Evolutionary conservation across 2,888 invertebrate species (phyloP), one percentile per base, ranked within the genome.

Genomic region (Hyalella azteca): DNA sequence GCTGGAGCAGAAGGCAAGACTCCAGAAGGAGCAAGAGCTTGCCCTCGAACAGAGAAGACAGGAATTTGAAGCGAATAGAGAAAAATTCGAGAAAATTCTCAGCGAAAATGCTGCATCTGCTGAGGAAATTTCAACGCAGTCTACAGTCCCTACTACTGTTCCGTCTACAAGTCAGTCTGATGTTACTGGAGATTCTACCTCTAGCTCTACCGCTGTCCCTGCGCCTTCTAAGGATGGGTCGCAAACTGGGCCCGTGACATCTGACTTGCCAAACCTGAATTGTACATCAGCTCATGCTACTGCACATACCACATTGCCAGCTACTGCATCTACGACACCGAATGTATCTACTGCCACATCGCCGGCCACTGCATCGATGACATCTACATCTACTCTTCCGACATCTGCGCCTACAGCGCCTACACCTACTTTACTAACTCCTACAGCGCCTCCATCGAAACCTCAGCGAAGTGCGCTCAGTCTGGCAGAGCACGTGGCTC

Each of bases 1-100:
- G 75, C 15, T 26, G 11, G 75, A 75, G 75, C 75, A 75, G 75
- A 75, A 22, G 45, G 29, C 26, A 45, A 40, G 45, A 45, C 26
- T 75, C 22, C 41, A 75, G 22, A 7, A 39, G n/a, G 75, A 75
- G 75, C 22, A 75, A 22, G 9, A 39, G 45, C 22, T 41, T 40
- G 13, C 5, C 15, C 22, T 45, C 41, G 75, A 75, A 15, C n/a
- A 40, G 41, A 40, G 29, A 22, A 32, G 66, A 4, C 7, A 29
- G 13, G 19, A 15, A 5, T 29, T 5, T 2, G 66, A 66, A 19
- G 11, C 32, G 39, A 66, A 66, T 19, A 66, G 66, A 4, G 66
- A 32, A 3, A 32, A n/a, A n/a, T 66, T 66, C 39, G 36, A 66
- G 66, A 32, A 66, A 19, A 66, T 66, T 36, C 66, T 66, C 19